Evolutionary conservation across 2,113 vertebrate genomes (phyloP).

Genomic region (Tricholaema leucomelas): DNA sequence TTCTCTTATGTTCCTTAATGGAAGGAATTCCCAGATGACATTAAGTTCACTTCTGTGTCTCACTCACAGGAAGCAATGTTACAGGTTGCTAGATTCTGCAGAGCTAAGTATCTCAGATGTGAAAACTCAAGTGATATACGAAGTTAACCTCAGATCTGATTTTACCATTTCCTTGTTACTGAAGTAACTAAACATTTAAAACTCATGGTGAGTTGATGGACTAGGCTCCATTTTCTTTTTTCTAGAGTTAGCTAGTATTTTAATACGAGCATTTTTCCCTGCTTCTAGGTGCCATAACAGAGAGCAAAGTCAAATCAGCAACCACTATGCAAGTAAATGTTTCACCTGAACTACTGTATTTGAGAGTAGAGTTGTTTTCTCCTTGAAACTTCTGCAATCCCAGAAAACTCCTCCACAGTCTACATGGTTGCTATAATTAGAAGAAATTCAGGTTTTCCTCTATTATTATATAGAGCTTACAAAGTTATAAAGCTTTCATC

Average conservation of each 20-base stretch:
- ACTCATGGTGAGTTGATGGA: background rate
- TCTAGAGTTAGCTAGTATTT: background rate
- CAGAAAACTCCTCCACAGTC: background rate
- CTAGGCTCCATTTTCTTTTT: background rate
- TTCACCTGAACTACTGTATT: background rate
- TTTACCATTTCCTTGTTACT: background rate
- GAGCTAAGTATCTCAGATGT: background rate
- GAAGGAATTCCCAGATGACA: background rate
- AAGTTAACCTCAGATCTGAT: background rate
- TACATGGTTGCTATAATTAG: background rate
- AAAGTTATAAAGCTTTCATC: background rate
- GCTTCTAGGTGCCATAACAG: background rate
- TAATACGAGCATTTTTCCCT: background rate
- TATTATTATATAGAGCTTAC: background rate
- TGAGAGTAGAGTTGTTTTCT: constrained; percentile 5
- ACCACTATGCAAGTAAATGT: background rate
- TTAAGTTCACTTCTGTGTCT: background rate
- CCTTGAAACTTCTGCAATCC: background rate
- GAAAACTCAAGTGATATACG: background rate
- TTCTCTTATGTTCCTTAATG: background rate
- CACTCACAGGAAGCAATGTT: background rate
- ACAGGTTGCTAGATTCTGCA: background rate
- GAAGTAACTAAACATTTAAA: background rate
- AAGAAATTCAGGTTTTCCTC: background rate
- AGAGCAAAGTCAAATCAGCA: background rate